Conservation (phyloP, 2,888 invertebrate species). For the Leptinotarsa peninsularis region DNA sequence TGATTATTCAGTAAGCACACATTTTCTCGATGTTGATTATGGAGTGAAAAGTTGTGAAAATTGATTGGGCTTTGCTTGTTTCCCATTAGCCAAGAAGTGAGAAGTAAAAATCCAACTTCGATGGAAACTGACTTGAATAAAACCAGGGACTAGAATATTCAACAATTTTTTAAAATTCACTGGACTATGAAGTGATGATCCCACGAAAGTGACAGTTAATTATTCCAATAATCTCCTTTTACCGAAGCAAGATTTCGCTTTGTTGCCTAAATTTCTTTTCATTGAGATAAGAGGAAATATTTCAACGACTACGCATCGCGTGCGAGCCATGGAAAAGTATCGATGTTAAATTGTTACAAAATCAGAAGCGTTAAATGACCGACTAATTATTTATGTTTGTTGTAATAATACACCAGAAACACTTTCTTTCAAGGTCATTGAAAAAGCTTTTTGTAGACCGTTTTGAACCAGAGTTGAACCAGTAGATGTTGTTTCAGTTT, state of each 20-base stretch:
- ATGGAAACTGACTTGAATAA: not conserved
- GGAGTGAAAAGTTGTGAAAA: no score
- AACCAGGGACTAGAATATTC: not conserved
- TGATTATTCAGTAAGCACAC: no score
- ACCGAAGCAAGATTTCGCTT: constrained; percentile 1
- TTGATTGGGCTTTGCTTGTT: no score
- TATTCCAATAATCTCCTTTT: not conserved
- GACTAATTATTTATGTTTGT: constrained; percentile 1
- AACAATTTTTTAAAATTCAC: not conserved
- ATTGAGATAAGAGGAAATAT: not conserved
- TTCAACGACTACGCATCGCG: not conserved
- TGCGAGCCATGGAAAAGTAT: not conserved
- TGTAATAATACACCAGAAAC: constrained; percentile 19
- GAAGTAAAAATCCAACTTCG: no score
- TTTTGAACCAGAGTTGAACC: no score
- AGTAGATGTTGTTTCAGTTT: no score
- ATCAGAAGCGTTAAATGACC: constrained; percentile 13
- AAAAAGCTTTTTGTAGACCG: not conserved
- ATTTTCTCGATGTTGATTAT: no score
- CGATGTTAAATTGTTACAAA: constrained; percentile 32
- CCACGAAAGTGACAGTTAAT: constrained; percentile 10
- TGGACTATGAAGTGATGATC: not conserved
- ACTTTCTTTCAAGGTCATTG: constrained; percentile 24
- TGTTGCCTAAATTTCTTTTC: not conserved
- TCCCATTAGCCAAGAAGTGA: no score